Base-by-base conservation (phyloP, 2,888 invertebrate species). In the Lottia scabra region DNA sequence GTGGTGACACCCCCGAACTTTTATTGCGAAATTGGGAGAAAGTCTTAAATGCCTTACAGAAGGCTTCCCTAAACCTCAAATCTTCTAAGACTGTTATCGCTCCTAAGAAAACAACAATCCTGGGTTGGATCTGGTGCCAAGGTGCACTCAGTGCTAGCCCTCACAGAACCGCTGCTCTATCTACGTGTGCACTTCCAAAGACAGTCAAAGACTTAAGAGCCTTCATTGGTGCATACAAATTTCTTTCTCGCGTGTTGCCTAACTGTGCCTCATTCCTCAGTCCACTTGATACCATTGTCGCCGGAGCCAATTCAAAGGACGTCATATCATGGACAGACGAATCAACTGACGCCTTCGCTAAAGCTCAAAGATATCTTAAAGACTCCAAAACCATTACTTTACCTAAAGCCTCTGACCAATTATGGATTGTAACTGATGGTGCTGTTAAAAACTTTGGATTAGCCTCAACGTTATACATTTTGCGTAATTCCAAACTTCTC, bases 21-120 rank as follows among this genome's bases (percentile, higher is more conserved):
- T n/a, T n/a, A n/a, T n/a, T 80, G 79, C 70, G 78, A 79, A 6
- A 77, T 82, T 77, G 71, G 71, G 23, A 26, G 6, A 27, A 66
- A n/a, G 65, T 77, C 12, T 44, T 78, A 16, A 26, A 65, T 15
- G 73, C 72, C 13, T 46, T 78, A 19, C 45, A 70, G 4, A 27
- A 62, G 19, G 48, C 48, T 0, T 19, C 16, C 5, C 13, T 48
- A 5, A 48, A 19, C 19, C 15, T 48, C n/a, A 48, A 48, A 1
- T 16, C 48, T 48, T 48, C 48, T 16, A 48, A 48, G 15, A 48
- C 48, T 48, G 48, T 48, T 5, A 48, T 48, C 15, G 48, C 48
- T 13, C 48, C 48, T 48, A 16, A 48, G 16, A 48, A 48, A 48
- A 48, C 48, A n/a, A 19, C 19, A 12, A 48, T 48, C 16, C 48